Percentiles rank a stretch among this genome's conserved stretches.
These are phyloP conservation scores for Gobio gobio DNA, from an alignment of 2,113 vertebrate genomes.

Conservation along the genomic window DNA sequence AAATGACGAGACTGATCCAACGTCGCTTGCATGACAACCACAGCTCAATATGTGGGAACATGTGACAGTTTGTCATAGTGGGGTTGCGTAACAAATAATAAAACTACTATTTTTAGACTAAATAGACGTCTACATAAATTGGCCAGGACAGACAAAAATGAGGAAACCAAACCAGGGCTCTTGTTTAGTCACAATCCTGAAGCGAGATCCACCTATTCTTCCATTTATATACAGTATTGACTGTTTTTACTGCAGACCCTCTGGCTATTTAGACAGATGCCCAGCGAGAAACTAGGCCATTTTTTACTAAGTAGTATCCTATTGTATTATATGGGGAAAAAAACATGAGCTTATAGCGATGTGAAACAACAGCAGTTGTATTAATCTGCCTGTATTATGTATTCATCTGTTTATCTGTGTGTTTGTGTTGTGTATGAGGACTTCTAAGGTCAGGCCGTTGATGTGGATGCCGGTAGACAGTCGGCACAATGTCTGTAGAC, in stretches of 20 bases:
- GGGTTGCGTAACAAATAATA: not conserved
- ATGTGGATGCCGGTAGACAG: slow-evolving; percentile 4
- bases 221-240: too few relatives aligned
- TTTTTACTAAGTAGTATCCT: too few relatives aligned
- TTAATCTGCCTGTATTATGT: not conserved
- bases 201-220: not conserved
- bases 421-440: not conserved
- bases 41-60: not conserved
- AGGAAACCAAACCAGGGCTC: not conserved
- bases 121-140: not conserved
- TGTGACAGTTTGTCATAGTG: not conserved
- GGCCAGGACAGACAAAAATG: not conserved
- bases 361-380: not conserved
- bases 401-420: slow-evolving; percentile 25
- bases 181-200: not conserved
- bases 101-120: not conserved
- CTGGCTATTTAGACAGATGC: too few relatives aligned
- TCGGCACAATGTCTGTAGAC: not conserved
- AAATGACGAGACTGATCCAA: not conserved
- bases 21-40: not conserved
- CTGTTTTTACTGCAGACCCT: too few relatives aligned
- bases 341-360: not conserved
- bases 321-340: too few relatives aligned
- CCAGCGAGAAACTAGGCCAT: too few relatives aligned
- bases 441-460: not conserved